phyloP scores from a whole-genome alignment of 1,140 invertebrate species.

The Drosophila nebulosa region DNA sequence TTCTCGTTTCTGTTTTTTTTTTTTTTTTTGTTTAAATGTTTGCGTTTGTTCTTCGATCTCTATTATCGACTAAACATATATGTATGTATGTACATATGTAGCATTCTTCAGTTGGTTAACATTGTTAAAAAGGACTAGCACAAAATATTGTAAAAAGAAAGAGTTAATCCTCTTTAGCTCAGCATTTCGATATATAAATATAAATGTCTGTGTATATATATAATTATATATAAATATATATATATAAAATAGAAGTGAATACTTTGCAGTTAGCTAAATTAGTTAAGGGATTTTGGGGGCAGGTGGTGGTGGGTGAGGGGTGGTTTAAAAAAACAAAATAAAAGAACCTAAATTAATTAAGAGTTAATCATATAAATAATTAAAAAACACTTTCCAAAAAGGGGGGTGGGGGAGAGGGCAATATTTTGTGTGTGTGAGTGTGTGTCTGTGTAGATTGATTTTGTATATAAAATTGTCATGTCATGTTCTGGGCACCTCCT shows the following conservation, averaged over 20 bases:
- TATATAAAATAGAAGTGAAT: slow-evolving; percentile 43
- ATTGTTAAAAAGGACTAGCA: slow-evolving; percentile 69
- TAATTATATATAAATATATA: slow-evolving; percentile 26
- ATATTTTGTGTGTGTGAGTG: slow-evolving; percentile 44
- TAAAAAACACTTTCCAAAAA: background rate
- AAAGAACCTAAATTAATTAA: background rate
- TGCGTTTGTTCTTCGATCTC: background rate
- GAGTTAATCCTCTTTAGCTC: slow-evolving; percentile 60
- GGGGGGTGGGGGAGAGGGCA: background rate
- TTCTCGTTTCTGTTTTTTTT: too few relatives aligned
- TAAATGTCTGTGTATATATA: slow-evolving; percentile 26
- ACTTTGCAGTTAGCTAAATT: slow-evolving; percentile 41
- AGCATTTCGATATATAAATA: slow-evolving; percentile 63
- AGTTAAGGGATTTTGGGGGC: slow-evolving; percentile 28
- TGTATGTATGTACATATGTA: slow-evolving; percentile 37
- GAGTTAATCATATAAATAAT: background rate
- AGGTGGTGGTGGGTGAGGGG: slow-evolving; percentile 23
- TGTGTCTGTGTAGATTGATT: background rate
- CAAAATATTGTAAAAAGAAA: slow-evolving; percentile 29
- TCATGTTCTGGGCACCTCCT: background rate
- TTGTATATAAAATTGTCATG: slow-evolving; percentile 6
- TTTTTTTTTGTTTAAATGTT: background rate
- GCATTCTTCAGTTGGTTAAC: slow-evolving; percentile 48
- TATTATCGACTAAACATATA: slow-evolving; percentile 12
- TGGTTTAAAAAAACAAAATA: slow-evolving; percentile 17